Conservation (phyloP, 2,888 invertebrate genomes). For the Noctua janthe region DNA sequence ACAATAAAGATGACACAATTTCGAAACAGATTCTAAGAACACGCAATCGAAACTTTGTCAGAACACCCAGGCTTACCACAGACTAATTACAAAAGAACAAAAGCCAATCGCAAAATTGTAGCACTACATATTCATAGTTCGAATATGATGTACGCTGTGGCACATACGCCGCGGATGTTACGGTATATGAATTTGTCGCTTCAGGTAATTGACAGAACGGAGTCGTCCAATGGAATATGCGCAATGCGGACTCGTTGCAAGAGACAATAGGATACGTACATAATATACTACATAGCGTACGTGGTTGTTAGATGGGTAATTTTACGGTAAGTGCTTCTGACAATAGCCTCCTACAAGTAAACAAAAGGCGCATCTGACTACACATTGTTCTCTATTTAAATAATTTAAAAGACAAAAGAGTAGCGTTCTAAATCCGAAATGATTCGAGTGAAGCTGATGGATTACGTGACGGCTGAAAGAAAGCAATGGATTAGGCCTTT, state of each 20-base stretch:
- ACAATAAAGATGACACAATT: conserved; percentile 44
- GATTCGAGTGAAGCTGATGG: conserved; percentile 27
- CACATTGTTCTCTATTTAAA: conserved; percentile 80
- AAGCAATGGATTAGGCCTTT: conserved; percentile 3
- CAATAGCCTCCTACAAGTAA: conserved; percentile 83
- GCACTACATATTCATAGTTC: conserved; percentile 44
- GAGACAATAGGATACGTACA: conserved; percentile 69
- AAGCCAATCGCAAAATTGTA: conserved; percentile 59
- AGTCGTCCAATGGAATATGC: conserved; percentile 75
- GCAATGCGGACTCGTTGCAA: conserved; percentile 65
- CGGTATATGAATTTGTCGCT: conserved; percentile 81
- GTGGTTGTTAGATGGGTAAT: conserved; percentile 81
- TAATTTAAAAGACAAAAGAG: conserved; percentile 77
- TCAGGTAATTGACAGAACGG: conserved; percentile 74
- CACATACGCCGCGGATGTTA: conserved; percentile 65
- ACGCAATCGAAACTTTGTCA: conserved; percentile 44
- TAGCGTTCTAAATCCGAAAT: conserved; percentile 63
- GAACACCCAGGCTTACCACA: conserved; percentile 59
- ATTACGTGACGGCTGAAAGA: conserved; percentile 39
- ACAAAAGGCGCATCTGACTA: conserved; percentile 79
- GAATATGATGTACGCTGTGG: conserved; percentile 60
- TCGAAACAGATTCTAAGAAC: conserved; percentile 39
- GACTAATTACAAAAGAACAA: conserved; percentile 64
- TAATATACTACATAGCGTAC: conserved; percentile 69
- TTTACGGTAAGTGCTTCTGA: conserved; percentile 85